Evolutionary conservation across 2,888 invertebrate genomes (phyloP).

Genomic region (Temnothorax ravouxi): DNA sequence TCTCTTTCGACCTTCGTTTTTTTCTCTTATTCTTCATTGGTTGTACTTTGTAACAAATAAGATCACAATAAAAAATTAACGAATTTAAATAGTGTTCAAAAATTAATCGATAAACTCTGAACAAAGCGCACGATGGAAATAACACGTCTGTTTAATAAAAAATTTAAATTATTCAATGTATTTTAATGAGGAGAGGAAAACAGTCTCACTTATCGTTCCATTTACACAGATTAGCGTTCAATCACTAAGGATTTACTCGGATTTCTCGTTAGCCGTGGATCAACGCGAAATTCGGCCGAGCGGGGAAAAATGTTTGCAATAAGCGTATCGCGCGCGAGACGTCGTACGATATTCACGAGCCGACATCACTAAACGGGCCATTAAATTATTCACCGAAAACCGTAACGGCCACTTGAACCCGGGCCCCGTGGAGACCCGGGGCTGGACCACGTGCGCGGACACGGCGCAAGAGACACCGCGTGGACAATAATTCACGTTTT

Average conservation of each 20-base stretch:
- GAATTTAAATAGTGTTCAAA: not conserved
- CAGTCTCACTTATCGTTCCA: too few species aligned
- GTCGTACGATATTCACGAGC: constrained; percentile 53
- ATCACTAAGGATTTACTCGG: not conserved
- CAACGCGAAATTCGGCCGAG: not conserved
- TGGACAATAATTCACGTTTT: constrained; percentile 81
- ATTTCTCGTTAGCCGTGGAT: not conserved
- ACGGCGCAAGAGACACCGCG: constrained; percentile 65
- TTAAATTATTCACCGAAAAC: constrained; percentile 59
- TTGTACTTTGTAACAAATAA: not conserved
- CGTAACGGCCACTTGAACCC: constrained; percentile 53
- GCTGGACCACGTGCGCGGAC: constrained; percentile 34
- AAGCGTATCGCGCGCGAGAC: constrained; percentile 39
- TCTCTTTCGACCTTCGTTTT: not conserved
- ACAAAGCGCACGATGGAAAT: not conserved
- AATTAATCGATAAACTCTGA: not conserved
- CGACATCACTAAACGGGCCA: constrained; percentile 55
- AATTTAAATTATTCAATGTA: not conserved
- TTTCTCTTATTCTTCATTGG: not conserved
- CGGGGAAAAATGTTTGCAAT: constrained; percentile 46
- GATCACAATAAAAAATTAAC: not conserved
- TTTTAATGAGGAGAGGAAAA: not conserved
- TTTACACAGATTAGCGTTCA: not conserved
- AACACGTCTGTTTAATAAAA: not conserved
- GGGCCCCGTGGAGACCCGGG: not conserved